phyloP scores from a whole-genome alignment of 2,888 invertebrate genomes.

The Pristionchus mayeri region DNA sequence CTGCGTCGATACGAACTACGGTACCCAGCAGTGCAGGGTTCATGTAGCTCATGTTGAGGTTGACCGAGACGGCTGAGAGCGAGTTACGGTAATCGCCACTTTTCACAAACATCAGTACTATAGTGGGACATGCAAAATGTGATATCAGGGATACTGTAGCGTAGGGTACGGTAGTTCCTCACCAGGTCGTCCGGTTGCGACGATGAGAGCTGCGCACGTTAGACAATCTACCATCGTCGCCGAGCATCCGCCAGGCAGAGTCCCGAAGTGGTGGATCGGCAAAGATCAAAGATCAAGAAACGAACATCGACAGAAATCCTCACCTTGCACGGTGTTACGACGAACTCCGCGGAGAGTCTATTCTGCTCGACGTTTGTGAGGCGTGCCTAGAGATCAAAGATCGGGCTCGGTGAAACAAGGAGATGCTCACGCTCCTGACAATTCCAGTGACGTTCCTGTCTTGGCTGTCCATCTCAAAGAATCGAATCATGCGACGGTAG shows the following conservation, averaged over 20 bases:
- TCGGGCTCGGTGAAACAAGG: too few relatives aligned
- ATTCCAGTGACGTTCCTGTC: constrained; percentile 10
- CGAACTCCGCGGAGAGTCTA: constrained; percentile 33
- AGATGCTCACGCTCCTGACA: constrained; percentile 2
- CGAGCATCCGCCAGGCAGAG: constrained; percentile 65
- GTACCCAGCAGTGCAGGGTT: not conserved
- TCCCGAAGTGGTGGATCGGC: constrained; percentile 51
- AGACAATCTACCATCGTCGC: constrained; percentile 65
- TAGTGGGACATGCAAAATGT: not conserved
- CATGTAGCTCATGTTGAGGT: constrained; percentile 33
- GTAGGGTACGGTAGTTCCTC: not conserved
- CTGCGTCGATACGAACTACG: not conserved
- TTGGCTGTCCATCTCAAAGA: constrained; percentile 23
- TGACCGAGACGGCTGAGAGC: constrained; percentile 19
- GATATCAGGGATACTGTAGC: not conserved
- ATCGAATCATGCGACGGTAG: not conserved
- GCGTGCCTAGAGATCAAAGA: not conserved
- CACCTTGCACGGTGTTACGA: not conserved
- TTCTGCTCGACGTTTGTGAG: not conserved
- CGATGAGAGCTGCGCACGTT: constrained; percentile 62
- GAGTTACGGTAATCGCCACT: not conserved
- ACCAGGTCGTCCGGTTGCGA: constrained; percentile 72
- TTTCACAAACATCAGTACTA: not conserved
- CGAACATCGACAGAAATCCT: not conserved
- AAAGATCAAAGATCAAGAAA: constrained; percentile 38